These are phyloP conservation scores for Probaryconus sp. DNA, from an alignment of 1,140 invertebrate genomes.

Conservation along the genomic window DNA sequence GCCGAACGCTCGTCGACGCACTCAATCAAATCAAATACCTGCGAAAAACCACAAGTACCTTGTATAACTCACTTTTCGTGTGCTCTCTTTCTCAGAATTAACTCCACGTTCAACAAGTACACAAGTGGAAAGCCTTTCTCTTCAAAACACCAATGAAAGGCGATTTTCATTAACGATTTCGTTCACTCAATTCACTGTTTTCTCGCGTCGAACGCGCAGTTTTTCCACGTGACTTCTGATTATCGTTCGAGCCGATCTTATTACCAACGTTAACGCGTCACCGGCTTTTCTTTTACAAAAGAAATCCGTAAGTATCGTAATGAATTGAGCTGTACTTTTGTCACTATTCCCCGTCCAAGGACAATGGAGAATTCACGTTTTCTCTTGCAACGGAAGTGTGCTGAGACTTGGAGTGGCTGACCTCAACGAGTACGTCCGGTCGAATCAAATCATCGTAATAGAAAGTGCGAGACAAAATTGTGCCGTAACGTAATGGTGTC, in stretches of 20 bases:
- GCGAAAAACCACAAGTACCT: constrained; percentile 7
- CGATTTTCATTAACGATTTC: constrained; percentile 27
- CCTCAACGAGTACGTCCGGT: too few relatives aligned
- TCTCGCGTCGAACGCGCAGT: constrained; percentile 35
- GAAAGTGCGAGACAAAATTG: constrained; percentile 17
- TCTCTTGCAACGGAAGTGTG: too few relatives aligned
- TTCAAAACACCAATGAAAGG: constrained; percentile 11
- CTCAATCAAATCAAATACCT: constrained; percentile 35
- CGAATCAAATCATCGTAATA: constrained; percentile 11
- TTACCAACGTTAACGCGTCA: too few relatives aligned
- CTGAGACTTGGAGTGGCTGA: too few relatives aligned
- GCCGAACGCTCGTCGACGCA: constrained; percentile 10
- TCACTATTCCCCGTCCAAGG: too few relatives aligned
- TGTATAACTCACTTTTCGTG: constrained; percentile 23
- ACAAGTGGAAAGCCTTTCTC: constrained; percentile 38
- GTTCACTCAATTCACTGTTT: constrained; percentile 13
- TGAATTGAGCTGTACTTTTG: too few relatives aligned
- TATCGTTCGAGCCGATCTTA: too few relatives aligned
- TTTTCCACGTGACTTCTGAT: constrained; percentile 29
- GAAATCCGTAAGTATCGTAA: too few relatives aligned
- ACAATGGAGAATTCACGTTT: too few relatives aligned
- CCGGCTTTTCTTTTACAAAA: too few relatives aligned
- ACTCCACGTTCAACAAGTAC: constrained; percentile 65
- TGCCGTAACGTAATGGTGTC: constrained; percentile 14
- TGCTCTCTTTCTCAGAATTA: constrained; percentile 35